Evolutionary conservation across 2,888 invertebrate species (phyloP), one percentile per base, ranked within the genome.

Genomic region (Clostera curtula): DNA sequence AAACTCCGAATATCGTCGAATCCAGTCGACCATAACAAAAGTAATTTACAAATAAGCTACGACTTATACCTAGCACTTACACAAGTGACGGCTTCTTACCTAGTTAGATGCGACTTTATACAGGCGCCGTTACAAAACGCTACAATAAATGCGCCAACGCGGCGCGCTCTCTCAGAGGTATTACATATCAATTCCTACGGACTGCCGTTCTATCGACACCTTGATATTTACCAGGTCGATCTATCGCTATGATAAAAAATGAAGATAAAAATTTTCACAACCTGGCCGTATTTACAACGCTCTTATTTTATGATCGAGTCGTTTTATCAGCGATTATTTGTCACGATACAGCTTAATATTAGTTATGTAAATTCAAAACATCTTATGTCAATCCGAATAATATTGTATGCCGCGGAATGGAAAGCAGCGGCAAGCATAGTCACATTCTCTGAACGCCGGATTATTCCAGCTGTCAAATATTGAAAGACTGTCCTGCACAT

Each of bases 21-120:
- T 72, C 67, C 75, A 61, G 75, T 76, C 82, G 79, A 75, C 82
- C 67, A 71, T 79, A 83, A 82, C 80, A 82, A 82, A 80, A 76
- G 70, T 74, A 75, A 64, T 76, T 67, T 76, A 76, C 74, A 76
- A 67, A 57, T 68, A 72, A 75, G 69, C 75, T 76, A 76, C 63
- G 47, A 56, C 74, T 76, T 77, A 77, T 32, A 58, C 43, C 72
- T 79, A 76, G 54, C 50, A 56, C 75, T 75, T 72, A 77, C 56
- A 63, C 67, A 74, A 58, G 60, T 67, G 73, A 67, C 65, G 68
- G 68, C 67, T 60, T 52, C 59, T 68, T 66, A 65, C 40, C 50
- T 56, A 59, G 40, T 55, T 64, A 66, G 36, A 56, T 59, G 70
- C 65, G 66, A 64, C 54, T 61, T 54, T 54, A 51, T 49, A 60